These are phyloP conservation scores for Cephus sareptanus DNA, from an alignment of 2,888 invertebrate genomes.

Conservation along the genomic window DNA sequence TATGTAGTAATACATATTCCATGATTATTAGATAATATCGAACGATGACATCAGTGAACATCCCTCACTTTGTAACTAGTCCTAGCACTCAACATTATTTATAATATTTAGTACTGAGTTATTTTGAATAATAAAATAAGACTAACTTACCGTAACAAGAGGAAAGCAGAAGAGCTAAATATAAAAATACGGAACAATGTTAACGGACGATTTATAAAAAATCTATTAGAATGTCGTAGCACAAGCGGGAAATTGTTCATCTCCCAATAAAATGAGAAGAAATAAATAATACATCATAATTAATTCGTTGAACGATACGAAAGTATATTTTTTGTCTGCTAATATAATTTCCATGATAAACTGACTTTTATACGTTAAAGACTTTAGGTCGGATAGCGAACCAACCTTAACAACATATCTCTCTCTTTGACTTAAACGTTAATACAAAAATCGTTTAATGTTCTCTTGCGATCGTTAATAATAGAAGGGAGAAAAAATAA, in stretches of 20 bases:
- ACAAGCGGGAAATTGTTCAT: too few relatives aligned
- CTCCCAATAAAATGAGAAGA: not conserved
- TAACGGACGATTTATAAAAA: too few relatives aligned
- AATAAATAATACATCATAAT: not conserved
- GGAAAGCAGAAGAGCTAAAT: not conserved
- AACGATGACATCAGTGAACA: too few relatives aligned
- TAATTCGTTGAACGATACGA: not conserved
- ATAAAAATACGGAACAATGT: not conserved
- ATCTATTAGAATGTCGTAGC: too few relatives aligned
- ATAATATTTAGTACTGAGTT: too few relatives aligned
- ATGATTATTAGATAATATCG: not conserved
- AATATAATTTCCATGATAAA: not conserved
- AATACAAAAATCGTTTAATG: not conserved
- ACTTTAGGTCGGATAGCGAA: not conserved
- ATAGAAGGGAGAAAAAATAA: not conserved
- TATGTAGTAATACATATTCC: not conserved
- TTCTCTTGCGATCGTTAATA: not conserved
- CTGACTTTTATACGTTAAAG: constrained; percentile 5
- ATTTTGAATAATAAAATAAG: too few relatives aligned
- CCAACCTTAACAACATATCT: not conserved
- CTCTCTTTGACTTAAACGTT: not conserved
- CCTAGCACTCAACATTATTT: not conserved
- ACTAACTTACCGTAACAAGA: not conserved
- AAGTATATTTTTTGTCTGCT: constrained; percentile 1
- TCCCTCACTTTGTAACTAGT: too few relatives aligned